Evolutionary conservation across 2,888 invertebrate genomes (phyloP), one percentile per base, ranked within the genome.

Genomic region (Loripinus fragilis): DNA sequence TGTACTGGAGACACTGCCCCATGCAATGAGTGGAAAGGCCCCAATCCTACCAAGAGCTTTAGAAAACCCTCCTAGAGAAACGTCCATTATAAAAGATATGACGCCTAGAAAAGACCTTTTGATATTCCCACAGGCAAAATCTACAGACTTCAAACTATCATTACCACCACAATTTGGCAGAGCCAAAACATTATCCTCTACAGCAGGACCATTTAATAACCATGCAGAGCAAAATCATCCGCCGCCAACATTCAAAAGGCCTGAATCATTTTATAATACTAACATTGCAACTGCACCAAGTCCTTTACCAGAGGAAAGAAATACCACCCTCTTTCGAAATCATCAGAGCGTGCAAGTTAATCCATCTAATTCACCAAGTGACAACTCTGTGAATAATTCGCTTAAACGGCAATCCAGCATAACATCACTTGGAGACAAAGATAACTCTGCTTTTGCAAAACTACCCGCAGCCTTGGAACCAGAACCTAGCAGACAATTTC

Each of bases 1-100:
- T 5, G 65, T 76, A 8, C 76, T 82, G 25, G 82, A 82, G 25
- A 50, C 82, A 17, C 52, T 82, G 74, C 74, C 76, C 8, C 79
- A 82, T 42, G 74, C 38, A 5, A 41, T 78, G 45, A 76, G 67
- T 17, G 81, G 81, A 25, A 20, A 48, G 0, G 50, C 60, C 20
- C 1, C 60, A 1, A 60, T 77, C 15, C 70, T 70, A 23, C 81
- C 75, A 23, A 41, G 42, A n/a, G 33, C 72, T 8, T 17, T 73
- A 2, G 55, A 52, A 30, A 73, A 75, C 10, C 67, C 74, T 30
- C 81, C 81, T 1, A 64, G 81, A 15, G 78, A 78, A 42, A 81
- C 81, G 8, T 72, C 78, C 2, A 73, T 81, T 35, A 8, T 81
- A 1, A 73, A 69, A 67, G 60, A 50, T 8, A 45, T 67, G 1